Conservation (phyloP, 2,888 invertebrate species). For the Nephrotoma guestfalica region DNA sequence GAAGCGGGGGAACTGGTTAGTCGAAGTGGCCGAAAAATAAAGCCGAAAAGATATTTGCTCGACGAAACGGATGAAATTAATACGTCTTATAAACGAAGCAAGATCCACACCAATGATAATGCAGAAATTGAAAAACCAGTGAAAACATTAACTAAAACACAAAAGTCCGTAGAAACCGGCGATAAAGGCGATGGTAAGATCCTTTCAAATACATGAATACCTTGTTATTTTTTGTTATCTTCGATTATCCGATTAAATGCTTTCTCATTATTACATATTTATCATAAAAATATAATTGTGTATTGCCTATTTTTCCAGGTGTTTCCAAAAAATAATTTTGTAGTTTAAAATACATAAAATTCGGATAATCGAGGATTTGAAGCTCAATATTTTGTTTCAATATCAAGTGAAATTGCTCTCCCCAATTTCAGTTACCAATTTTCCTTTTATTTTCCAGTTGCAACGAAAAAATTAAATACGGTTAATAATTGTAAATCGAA, state of each 20-base stretch:
- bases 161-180: neutral
- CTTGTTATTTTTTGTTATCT: neutral
- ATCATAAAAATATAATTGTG: neutral
- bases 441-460: neutral
- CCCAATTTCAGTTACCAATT: neutral
- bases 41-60: conserved; percentile 44
- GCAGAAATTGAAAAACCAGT: neutral
- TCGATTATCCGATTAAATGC: conserved; percentile 2
- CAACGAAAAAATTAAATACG: neutral
- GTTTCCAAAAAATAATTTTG: neutral
- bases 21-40: conserved; percentile 59
- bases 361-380: conserved; percentile 2
- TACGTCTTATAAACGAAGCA: conserved; percentile 28
- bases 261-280: neutral
- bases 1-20: conserved; percentile 39
- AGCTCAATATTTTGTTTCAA: neutral
- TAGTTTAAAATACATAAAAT: neutral
- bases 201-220: neutral
- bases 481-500: neutral
- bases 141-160: neutral
- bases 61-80: conserved; percentile 36
- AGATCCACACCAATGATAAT: neutral
- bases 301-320: neutral
- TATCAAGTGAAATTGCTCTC: neutral
- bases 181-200: neutral